Percentiles rank a stretch among this genome's conserved stretches.
These are phyloP conservation scores for Podarcis lilfordi DNA, from an alignment of 2,797 vertebrate species.

Conservation along the genomic window DNA sequence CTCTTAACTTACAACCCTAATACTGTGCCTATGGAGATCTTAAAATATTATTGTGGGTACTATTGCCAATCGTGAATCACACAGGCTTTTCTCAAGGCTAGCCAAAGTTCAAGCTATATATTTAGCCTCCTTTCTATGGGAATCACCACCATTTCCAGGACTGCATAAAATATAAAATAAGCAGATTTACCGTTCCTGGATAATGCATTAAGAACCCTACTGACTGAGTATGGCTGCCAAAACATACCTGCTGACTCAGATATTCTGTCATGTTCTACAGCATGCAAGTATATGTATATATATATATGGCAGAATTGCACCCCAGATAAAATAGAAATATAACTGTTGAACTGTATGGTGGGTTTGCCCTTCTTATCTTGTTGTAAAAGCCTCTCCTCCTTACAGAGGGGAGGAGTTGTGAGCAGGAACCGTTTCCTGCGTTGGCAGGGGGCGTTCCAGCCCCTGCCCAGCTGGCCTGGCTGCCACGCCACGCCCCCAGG, in stretches of 20 bases:
- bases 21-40: neutral
- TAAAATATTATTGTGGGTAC: neutral
- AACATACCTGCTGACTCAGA: neutral
- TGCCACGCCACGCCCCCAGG: no score
- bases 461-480: no score
- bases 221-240: neutral
- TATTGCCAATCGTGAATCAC: conserved; percentile 11
- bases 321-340: neutral
- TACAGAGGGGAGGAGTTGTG: no score
- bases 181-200: neutral
- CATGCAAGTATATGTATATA: neutral
- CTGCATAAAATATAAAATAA: conserved; percentile 8
- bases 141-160: neutral
- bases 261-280: neutral
- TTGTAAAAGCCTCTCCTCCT: no score
- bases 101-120: conserved; percentile 33
- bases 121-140: conserved; percentile 30
- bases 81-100: neutral
- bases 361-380: neutral
- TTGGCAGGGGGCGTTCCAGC: no score
- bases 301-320: neutral
- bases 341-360: neutral
- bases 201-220: neutral
- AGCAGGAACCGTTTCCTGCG: no score
- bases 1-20: neutral